Evolutionary conservation across 2,888 invertebrate genomes (phyloP).

Genomic region (Coelinius sp.): DNA sequence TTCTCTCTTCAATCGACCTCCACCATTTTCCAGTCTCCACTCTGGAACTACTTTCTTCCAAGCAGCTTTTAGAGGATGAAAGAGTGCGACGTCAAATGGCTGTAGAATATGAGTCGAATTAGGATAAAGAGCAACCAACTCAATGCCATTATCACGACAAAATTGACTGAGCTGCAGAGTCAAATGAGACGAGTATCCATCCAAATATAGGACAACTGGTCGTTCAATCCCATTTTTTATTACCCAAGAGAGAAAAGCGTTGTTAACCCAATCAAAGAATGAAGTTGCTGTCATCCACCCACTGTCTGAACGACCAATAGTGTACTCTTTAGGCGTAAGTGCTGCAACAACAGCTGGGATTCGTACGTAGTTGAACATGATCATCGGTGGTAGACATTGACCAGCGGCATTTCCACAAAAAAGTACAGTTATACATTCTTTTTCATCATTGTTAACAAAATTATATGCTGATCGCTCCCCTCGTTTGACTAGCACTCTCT

Average conservation of each 20-base stretch:
- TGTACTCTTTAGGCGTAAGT: neutral
- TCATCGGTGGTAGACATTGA: conserved; percentile 8
- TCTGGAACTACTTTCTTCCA: neutral
- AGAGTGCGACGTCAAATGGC: neutral
- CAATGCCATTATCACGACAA: neutral
- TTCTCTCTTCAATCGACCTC: neutral
- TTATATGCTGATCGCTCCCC: conserved; percentile 48
- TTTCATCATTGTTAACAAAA: conserved; percentile 34
- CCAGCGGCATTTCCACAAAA: conserved; percentile 23
- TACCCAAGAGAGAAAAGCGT: conserved; percentile 18
- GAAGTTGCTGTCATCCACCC: conserved; percentile 12
- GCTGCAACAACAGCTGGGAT: neutral
- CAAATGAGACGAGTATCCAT: neutral
- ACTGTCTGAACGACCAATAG: conserved; percentile 3
- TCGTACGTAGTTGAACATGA: neutral
- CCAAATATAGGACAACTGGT: neutral
- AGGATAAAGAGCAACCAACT: neutral
- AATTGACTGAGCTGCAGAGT: neutral
- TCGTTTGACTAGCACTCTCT: conserved; percentile 50
- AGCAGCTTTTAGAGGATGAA: neutral
- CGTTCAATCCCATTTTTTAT: neutral
- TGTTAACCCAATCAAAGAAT: conserved; percentile 16
- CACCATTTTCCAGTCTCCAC: neutral
- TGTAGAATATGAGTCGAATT: neutral
- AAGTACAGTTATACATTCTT: conserved; percentile 21